Percentiles rank a stretch among this genome's conserved stretches.
These are phyloP conservation scores for Pseudorectes ferrugineus DNA, from an alignment of 2,113 vertebrate species.

Conservation along the genomic window DNA sequence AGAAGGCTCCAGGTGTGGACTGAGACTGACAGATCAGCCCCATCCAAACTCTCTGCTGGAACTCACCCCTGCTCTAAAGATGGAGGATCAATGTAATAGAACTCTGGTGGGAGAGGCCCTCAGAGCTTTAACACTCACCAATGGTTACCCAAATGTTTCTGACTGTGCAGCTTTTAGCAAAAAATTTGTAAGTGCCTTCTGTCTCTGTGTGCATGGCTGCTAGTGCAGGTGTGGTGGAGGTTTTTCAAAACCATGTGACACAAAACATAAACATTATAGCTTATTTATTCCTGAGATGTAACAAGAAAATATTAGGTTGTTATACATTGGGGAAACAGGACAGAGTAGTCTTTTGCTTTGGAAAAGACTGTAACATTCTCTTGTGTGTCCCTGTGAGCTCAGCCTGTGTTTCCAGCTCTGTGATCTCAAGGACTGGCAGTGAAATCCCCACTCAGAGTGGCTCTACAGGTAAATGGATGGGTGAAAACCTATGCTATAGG, in stretches of 20 bases:
- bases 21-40: background rate
- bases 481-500: background rate
- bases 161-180: background rate
- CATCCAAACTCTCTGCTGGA: background rate
- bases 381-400: background rate
- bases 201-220: background rate
- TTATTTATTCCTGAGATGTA: background rate
- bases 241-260: background rate
- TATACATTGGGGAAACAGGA: background rate
- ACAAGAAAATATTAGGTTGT: background rate
- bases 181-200: background rate
- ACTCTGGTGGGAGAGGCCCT: background rate
- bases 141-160: background rate
- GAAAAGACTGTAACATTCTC: background rate
- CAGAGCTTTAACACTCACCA: background rate
- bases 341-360: background rate
- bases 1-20: background rate
- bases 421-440: background rate
- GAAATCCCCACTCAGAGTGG: background rate
- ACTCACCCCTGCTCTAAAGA: background rate
- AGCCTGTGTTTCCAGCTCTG: background rate
- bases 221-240: background rate
- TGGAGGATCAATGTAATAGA: background rate
- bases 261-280: background rate
- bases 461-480: background rate